Conservation (phyloP, 2,113 vertebrate species). For the Todiramphus chloris region DNA sequence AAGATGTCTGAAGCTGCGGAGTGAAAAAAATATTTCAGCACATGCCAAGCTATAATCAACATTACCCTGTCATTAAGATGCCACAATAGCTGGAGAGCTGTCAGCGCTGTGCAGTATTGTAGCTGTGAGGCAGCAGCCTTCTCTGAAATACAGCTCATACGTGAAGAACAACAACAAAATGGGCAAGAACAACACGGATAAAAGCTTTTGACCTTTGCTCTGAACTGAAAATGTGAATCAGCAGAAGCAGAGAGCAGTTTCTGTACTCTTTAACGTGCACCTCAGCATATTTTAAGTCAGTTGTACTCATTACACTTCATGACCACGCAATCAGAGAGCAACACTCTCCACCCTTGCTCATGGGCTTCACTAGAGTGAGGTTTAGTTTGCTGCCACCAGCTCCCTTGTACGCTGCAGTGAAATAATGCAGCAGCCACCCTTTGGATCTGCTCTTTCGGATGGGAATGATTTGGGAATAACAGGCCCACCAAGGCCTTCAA, state of each 20-base stretch:
- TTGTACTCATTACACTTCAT: neutral
- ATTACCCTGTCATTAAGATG: neutral
- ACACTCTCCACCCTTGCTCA: neutral
- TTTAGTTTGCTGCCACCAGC: neutral
- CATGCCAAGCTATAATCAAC: neutral
- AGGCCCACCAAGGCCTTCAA: neutral
- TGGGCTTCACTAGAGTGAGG: accelerated
- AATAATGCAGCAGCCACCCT: neutral
- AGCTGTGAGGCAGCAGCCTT: neutral
- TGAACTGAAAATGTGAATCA: neutral
- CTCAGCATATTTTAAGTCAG: neutral
- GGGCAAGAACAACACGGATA: neutral
- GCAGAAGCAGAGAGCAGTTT: neutral
- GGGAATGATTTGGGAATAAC: neutral
- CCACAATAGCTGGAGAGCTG: neutral
- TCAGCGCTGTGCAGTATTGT: neutral
- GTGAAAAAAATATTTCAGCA: neutral
- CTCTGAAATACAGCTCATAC: accelerated
- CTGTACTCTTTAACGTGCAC: neutral
- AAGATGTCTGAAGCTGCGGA: neutral
- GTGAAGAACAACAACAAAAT: neutral
- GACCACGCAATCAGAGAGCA: neutral
- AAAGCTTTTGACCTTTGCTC: slow-evolving; percentile 37
- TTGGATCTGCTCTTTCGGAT: neutral
- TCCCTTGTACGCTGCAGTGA: accelerated